Evolutionary conservation across 2,888 invertebrate species (phyloP), one percentile per base, ranked within the genome.

Genomic region (Athalia circularis): DNA sequence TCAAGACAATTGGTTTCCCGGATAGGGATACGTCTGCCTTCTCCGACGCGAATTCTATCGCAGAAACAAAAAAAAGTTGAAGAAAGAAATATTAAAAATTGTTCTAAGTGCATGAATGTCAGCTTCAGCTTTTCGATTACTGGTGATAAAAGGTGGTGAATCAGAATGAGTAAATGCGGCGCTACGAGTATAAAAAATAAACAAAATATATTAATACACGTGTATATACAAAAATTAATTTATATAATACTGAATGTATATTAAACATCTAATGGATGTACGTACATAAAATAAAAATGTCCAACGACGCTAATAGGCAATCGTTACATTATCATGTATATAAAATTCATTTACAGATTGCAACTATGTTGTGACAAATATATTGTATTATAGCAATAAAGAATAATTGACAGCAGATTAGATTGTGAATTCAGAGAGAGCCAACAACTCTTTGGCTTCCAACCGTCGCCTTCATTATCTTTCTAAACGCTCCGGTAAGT

Each of bases 231-330:
- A 76, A 70, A 75, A 54, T 78, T 62, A 61, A 68, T 79, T 81
- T 80, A 80, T 65, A 78, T 83, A 83, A 83, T 83, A 83, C 83
- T 83, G 83, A 81, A 79, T 79, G 80, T 79, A 78, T 80, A 76
- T 72, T 59, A 72, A 72, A 57, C 62, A 47, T 68, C 68, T 72
- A 59, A 7, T 15, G 47, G 57, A 47, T 72, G 29, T 45, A 13
- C 59, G 59, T 72, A 72, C 72, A 59, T 57, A 43, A 72, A 57
- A 72, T 72, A 75, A 62, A 75, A 48, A 62, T n/a, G 61, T 64
- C 45, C 75, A 62, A 62, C 75, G 43, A 75, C 48, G 43, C 29
- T 48, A 59, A 7, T 50, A 72, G 47, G 59, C 29, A 59, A 59
- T 3, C 47, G 7, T 50, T 59, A 72, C 54, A 70, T 70, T 43